A percentile compares a stretch with the other conserved stretches of the same genome.
Evolutionary conservation across 2,888 invertebrate species (phyloP).

Genomic region (Leucania comma): DNA sequence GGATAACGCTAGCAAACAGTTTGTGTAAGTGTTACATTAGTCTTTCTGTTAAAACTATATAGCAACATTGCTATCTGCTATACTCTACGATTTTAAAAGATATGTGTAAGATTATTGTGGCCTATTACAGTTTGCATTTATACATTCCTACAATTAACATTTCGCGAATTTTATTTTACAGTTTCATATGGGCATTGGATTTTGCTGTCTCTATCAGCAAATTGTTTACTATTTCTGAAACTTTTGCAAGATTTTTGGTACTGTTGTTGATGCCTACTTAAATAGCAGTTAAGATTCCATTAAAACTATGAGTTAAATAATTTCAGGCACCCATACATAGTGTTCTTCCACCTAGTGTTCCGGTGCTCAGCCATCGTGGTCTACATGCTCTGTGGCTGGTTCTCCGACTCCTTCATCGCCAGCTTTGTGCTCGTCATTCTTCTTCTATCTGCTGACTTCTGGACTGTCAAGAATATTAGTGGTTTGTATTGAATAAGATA

Average conservation of each 20-base stretch:
- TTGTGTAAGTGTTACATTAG: constrained; percentile 80
- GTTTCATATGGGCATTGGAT: no score
- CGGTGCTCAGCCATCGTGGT: constrained; percentile 95
- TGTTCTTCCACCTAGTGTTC: constrained; percentile 97
- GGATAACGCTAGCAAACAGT: constrained; percentile 90
- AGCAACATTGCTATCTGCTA: neutral
- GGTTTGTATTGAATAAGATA: constrained; percentile 80
- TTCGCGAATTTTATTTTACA: neutral
- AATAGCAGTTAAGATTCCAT: neutral
- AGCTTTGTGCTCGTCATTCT: constrained; percentile 97
- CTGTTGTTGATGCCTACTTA: neutral
- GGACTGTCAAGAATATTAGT: constrained; percentile 99
- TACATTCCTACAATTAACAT: neutral
- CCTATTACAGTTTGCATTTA: neutral
- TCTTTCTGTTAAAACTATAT: constrained; percentile 14
- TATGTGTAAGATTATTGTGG: neutral
- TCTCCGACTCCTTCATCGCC: constrained; percentile 98
- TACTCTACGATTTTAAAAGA: neutral
- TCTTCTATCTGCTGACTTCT: constrained; percentile 99
- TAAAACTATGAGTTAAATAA: neutral
- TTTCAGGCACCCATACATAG: constrained; percentile 97
- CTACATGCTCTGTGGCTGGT: constrained; percentile 97
- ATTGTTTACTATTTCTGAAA: neutral
- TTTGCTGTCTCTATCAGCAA: neutral
- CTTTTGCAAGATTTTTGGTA: neutral